phyloP scores from a whole-genome alignment of 2,888 invertebrate genomes.

The Troides oblongomaculatus region DNA sequence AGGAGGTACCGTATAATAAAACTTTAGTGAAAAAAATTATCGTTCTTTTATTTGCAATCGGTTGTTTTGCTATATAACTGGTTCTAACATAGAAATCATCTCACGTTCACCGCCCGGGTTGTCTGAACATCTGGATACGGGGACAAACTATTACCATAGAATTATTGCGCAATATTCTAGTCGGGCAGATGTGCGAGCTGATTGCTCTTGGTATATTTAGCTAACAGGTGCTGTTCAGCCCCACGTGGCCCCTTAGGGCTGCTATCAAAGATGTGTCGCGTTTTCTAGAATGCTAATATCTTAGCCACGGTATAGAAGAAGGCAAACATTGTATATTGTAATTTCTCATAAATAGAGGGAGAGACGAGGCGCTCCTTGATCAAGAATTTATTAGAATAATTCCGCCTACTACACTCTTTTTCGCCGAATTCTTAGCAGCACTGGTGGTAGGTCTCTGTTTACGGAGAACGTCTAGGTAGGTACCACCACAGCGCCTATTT shows the following conservation, averaged over 20 bases:
- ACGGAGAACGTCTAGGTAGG: too few relatives aligned
- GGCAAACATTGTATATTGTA: too few relatives aligned
- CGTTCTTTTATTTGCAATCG: slow-evolving; percentile 30
- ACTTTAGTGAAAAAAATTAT: slow-evolving; percentile 10
- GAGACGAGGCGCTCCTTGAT: too few relatives aligned
- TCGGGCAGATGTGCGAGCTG: slow-evolving; percentile 70
- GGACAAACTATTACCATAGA: slow-evolving; percentile 61
- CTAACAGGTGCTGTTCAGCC: slow-evolving; percentile 65
- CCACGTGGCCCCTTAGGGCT: slow-evolving; percentile 64
- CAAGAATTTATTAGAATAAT: too few relatives aligned
- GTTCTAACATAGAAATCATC: slow-evolving; percentile 50
- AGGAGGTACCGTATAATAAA: not conserved
- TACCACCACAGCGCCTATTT: too few relatives aligned
- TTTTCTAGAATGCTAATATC: not conserved
- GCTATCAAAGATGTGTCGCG: slow-evolving; percentile 26
- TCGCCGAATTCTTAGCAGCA: too few relatives aligned
- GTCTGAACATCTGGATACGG: slow-evolving; percentile 61
- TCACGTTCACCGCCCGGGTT: slow-evolving; percentile 60
- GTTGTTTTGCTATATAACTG: slow-evolving; percentile 23
- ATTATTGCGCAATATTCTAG: slow-evolving; percentile 73
- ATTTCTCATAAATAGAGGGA: too few relatives aligned
- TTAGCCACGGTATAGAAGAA: too few relatives aligned
- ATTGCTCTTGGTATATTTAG: slow-evolving; percentile 71
- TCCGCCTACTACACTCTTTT: too few relatives aligned
- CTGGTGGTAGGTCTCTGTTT: too few relatives aligned